These are phyloP conservation scores for Bradynema listronoti DNA, from an alignment of 1,140 invertebrate genomes.

Conservation along the genomic window DNA sequence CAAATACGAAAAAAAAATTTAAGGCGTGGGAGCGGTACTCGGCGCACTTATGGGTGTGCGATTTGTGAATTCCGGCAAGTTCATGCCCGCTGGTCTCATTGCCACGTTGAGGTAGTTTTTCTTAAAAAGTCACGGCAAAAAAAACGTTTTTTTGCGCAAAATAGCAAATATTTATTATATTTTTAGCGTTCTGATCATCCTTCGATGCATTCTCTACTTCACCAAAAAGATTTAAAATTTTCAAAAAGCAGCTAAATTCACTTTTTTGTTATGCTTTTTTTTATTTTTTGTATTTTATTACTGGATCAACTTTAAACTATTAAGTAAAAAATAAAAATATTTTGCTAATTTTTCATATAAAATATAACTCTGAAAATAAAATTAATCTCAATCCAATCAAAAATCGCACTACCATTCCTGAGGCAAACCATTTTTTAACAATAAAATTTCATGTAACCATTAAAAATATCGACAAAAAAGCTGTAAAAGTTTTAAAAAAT, in stretches of 20 bases:
- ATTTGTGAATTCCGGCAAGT: conserved; percentile 77
- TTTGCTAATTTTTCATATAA: background rate
- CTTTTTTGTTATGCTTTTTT: background rate
- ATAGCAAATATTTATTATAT: background rate
- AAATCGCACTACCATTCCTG: too few species aligned
- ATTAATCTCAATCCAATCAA: too few species aligned
- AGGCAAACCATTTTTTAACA: too few species aligned
- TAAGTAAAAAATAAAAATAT: background rate
- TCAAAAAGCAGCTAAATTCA: background rate
- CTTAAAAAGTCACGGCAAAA: conserved; percentile 1
- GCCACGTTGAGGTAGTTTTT: conserved; percentile 61
- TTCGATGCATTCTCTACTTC: conserved; percentile 13
- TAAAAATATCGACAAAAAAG: too few species aligned
- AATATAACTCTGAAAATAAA: too few species aligned
- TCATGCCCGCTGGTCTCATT: conserved; percentile 88
- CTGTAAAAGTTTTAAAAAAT: too few species aligned
- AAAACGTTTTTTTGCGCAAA: too few species aligned
- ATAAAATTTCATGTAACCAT: too few species aligned
- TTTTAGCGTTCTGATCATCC: conserved; percentile 15
- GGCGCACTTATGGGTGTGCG: conserved; percentile 80
- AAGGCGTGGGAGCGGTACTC: conserved; percentile 67
- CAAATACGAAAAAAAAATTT: conserved; percentile 37
- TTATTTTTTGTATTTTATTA: background rate
- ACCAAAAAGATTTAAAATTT: background rate
- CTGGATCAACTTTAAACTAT: background rate